These are phyloP conservation scores for Lasioglossum villosulum DNA, from an alignment of 2,888 invertebrate genomes.

Conservation along the genomic window DNA sequence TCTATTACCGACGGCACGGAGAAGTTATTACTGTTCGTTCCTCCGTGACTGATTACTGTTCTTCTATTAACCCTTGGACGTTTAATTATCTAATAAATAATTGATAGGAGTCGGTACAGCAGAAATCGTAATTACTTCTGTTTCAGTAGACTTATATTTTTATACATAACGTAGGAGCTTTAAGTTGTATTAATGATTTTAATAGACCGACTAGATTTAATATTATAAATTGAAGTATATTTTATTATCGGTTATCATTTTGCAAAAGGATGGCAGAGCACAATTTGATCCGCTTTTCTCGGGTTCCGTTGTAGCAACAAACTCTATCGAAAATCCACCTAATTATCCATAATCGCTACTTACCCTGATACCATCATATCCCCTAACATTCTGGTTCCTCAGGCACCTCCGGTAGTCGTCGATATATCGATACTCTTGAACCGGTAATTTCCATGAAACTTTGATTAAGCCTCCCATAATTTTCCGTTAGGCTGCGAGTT, in stretches of 20 bases:
- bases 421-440: slow-evolving; percentile 46
- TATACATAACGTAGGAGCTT: neutral
- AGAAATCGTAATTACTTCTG: neutral
- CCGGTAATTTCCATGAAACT: slow-evolving; percentile 60
- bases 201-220: neutral
- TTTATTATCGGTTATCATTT: neutral
- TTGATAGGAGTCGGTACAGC: neutral
- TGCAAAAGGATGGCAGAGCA: neutral
- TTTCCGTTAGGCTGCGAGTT: slow-evolving; percentile 32
- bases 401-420: slow-evolving; percentile 34
- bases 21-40: neutral
- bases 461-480: slow-evolving; percentile 44
- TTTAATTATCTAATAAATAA: slow-evolving; percentile 5
- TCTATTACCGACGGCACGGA: neutral
- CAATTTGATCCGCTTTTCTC: slow-evolving; percentile 4
- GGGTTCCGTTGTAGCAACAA: slow-evolving; percentile 18
- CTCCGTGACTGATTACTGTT: neutral
- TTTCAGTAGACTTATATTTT: neutral
- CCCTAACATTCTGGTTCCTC: slow-evolving; percentile 31
- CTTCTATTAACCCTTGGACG: neutral
- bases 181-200: neutral
- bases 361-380: slow-evolving; percentile 38
- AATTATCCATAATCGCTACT: slow-evolving; percentile 54
- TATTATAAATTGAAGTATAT: neutral
- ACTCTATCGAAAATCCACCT: slow-evolving; percentile 40